Evolutionary conservation across 1,140 invertebrate species (phyloP).

Genomic region (Mercenaria mercenaria): DNA sequence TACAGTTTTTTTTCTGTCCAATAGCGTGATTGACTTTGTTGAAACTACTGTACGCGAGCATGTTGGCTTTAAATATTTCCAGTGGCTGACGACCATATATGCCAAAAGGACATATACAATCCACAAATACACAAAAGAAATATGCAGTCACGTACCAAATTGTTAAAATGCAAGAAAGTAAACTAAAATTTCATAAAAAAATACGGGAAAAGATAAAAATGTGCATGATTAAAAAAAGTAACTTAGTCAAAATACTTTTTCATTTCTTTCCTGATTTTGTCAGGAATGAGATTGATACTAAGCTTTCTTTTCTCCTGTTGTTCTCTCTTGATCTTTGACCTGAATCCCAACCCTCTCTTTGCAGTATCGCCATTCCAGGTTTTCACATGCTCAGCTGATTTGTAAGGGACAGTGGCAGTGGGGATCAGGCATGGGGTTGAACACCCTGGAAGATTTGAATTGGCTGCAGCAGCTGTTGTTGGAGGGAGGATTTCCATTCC

Average conservation of each 20-base stretch:
- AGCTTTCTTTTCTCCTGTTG: not conserved
- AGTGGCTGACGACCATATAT: no score
- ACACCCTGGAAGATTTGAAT: not conserved
- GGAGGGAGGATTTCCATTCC: not conserved
- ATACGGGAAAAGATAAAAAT: no score
- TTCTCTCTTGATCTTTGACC: slow-evolving; percentile 3
- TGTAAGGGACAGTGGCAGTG: not conserved
- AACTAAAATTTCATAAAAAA: no score
- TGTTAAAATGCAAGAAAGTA: no score
- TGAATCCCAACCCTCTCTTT: slow-evolving; percentile 3
- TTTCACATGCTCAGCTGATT: not conserved
- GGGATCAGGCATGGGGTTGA: not conserved
- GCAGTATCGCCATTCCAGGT: slow-evolving; percentile 10
- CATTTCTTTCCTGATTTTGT: slow-evolving; percentile 10
- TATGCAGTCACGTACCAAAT: no score
- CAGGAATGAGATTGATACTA: not conserved
- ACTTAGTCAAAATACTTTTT: not conserved
- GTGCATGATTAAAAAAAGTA: no score
- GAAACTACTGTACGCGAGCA: no score
- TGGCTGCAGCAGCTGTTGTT: not conserved
- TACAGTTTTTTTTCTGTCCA: no score
- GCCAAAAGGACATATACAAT: no score
- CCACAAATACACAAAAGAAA: no score
- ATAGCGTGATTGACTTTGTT: no score
- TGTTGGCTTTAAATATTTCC: no score